Base-by-base conservation (phyloP, 2,113 vertebrate genomes). In the Pygoscelis antarcticus region DNA sequence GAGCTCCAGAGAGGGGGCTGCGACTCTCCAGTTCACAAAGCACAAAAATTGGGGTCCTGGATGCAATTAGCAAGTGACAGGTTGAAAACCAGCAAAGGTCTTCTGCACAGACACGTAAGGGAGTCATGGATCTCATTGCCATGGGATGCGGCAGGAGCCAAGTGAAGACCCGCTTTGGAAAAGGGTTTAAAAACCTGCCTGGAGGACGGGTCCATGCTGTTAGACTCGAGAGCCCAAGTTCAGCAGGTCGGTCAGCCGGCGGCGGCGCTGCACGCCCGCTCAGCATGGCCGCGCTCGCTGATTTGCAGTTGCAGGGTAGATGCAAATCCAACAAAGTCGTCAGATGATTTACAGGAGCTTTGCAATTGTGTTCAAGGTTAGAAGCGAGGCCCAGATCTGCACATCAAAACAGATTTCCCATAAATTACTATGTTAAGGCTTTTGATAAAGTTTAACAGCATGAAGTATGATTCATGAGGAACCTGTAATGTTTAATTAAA, bases 401-500 rank as follows among this genome's bases (percentile, higher is more conserved):
- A 90, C 87, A 94, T 71, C 90, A 87, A 72, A 96, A 79, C 81
- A 92, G 65, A 93, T 88, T 96, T 47, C 71, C 85, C 93, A 88
- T 71, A 88, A 96, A 93, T 95, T 49, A 80, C 90, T 16, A 11
- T 4, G 26, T 46, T 49, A 58, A 78, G 29, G 34, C 60, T 88
- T 88, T 91, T 57, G 36, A 51, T 54, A 30, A 72, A 80, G 80
- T 49, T 75, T 49, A 58, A 44, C 44, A n/a, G 55, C 42, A 7
- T 5, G 9, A 76, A 55, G 70, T 27, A 61, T 90, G 92, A 85
- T 77, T 96, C 78, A 80, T 10, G 78, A 85, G 75, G 85, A 96
- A 88, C 90, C 79, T 66, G 85, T 32, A 83, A 94, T 6, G 68
- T 62, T 90, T 93, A 93, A 96, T 95, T 95, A 94, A 80, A 97